Evolutionary conservation across 2,797 vertebrate species (phyloP).

Genomic region (Meda fulgida): DNA sequence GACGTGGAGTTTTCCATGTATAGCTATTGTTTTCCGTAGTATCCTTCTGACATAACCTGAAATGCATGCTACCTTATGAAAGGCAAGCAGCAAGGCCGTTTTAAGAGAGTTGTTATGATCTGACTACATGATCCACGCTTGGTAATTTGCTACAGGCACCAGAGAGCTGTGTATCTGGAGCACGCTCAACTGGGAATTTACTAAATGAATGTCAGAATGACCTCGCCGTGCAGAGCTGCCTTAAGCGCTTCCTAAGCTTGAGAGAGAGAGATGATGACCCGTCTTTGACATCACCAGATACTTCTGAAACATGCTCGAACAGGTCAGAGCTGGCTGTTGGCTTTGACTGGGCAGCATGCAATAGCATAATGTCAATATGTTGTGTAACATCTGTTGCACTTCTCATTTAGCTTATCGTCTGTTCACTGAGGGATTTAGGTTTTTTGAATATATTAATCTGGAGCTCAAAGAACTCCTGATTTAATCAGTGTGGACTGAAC

Average conservation of each 20-base stretch:
- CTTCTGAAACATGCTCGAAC: constrained; percentile 40
- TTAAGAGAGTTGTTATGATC: constrained; percentile 61
- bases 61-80: constrained; percentile 63
- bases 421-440: constrained; percentile 6
- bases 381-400: constrained; percentile 45
- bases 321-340: constrained; percentile 38
- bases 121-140: constrained; percentile 58
- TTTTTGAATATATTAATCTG: constrained; percentile 31
- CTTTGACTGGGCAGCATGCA: constrained; percentile 42
- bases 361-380: constrained; percentile 44
- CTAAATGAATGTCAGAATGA: constrained; percentile 74
- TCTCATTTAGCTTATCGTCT: constrained; percentile 29
- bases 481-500: constrained; percentile 28
- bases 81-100: constrained; percentile 14
- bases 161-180: constrained; percentile 72
- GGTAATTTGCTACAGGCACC: constrained; percentile 69
- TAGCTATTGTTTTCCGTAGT: background rate
- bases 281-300: constrained; percentile 51
- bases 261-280: constrained; percentile 47
- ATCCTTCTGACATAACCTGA: constrained; percentile 62
- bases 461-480: constrained; percentile 28
- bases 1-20: background rate
- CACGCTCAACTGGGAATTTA: constrained; percentile 66
- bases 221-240: constrained; percentile 64
- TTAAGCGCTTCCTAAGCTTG: constrained; percentile 60